Conservation (phyloP, 2,113 vertebrate genomes). For the Mus musculus region GRCm39 chr13:75153501-75154000, state of each 20-base stretch:
- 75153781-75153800: neutral
- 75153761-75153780: neutral
- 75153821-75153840: neutral
- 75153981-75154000: neutral
- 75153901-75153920: neutral
- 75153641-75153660: slow-evolving; percentile 62
- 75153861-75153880: neutral
- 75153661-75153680: slow-evolving; percentile 58
- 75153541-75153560: neutral
- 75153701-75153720: slow-evolving; percentile 65
- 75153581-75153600: neutral
- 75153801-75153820: too few species aligned
- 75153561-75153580: neutral
- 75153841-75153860: neutral
- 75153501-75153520: neutral
- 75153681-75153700: slow-evolving; percentile 26
- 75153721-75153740: slow-evolving; percentile 12
- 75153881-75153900: neutral
- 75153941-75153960: neutral
- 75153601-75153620: slow-evolving; percentile 62
- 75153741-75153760: neutral
- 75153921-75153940: neutral
- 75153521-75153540: neutral
- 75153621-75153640: slow-evolving; percentile 50
- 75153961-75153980: neutral